Percentiles rank a stretch among this genome's conserved stretches.
Conservation (phyloP, 2,888 invertebrate species). For the Erebia epiphron region DNA sequence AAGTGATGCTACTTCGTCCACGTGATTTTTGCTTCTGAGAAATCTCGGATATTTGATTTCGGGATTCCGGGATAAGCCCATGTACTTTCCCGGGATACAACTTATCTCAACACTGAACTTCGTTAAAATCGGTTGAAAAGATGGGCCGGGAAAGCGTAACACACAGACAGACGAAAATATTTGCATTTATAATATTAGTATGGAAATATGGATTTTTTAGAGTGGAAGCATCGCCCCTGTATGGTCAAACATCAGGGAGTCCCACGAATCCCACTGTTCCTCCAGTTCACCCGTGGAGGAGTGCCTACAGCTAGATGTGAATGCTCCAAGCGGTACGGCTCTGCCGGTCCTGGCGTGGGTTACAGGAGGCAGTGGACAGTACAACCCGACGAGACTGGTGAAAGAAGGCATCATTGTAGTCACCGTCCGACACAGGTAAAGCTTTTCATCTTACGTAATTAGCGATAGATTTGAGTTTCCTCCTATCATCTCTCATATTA, state of each 20-base stretch:
- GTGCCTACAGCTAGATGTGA: conserved; percentile 86
- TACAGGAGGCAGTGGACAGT: conserved; percentile 56
- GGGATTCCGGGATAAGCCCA: no score
- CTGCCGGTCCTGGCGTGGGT: conserved; percentile 73
- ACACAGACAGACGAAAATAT: no score
- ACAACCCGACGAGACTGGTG: conserved; percentile 60
- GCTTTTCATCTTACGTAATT: background rate
- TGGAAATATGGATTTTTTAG: conserved; percentile 45
- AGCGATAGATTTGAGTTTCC: no score
- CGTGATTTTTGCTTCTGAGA: no score
- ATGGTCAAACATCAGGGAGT: conserved; percentile 61
- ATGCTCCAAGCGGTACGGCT: conserved; percentile 70
- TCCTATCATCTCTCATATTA: no score
- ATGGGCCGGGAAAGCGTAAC: no score
- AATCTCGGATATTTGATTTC: no score
- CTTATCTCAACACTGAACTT: no score
- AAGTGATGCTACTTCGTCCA: no score
- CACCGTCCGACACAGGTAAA: conserved; percentile 64
- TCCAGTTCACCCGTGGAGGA: conserved; percentile 72
- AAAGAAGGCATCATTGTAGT: conserved; percentile 62
- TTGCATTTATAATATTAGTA: no score
- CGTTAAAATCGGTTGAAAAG: no score
- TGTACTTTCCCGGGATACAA: no score
- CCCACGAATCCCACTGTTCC: conserved; percentile 54
- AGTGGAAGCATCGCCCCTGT: conserved; percentile 63